These are phyloP conservation scores for Sebastes ruberrimus DNA, from an alignment of 2,797 vertebrate species.

Conservation along the genomic window DNA sequence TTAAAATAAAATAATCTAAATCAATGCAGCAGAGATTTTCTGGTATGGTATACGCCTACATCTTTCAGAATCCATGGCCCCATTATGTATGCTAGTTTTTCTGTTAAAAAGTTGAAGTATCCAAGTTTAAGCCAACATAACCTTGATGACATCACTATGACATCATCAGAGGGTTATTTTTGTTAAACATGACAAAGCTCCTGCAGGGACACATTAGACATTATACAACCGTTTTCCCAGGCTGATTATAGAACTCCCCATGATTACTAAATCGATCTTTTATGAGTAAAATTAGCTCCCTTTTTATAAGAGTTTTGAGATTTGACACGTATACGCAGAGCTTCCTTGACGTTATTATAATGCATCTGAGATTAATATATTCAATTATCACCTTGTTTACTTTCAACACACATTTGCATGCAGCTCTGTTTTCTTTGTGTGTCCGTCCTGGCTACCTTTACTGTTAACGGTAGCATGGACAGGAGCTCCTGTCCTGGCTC, in stretches of 20 bases:
- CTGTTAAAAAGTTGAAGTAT: background rate
- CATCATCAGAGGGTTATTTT: no score
- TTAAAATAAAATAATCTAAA: background rate
- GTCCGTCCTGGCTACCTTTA: slow-evolving; percentile 43
- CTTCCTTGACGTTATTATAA: background rate
- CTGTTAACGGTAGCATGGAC: slow-evolving; percentile 39
- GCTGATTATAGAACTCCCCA: background rate
- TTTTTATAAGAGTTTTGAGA: no score
- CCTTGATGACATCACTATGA: background rate
- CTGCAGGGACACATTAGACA: no score
- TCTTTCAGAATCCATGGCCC: no score
- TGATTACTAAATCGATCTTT: background rate
- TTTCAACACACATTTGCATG: slow-evolving; percentile 14
- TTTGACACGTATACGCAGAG: no score
- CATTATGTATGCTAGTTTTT: background rate
- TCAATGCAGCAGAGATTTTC: background rate
- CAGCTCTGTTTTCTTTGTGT: slow-evolving; percentile 19
- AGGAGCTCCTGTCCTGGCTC: slow-evolving; percentile 54
- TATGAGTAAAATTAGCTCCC: background rate
- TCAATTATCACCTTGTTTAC: background rate
- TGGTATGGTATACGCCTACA: no score
- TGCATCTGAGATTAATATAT: background rate
- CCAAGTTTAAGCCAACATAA: background rate
- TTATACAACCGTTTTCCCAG: background rate
- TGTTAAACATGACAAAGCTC: no score